phyloP scores from a whole-genome alignment of 2,113 vertebrate genomes.

The Pelvicachromis taeniatus region DNA sequence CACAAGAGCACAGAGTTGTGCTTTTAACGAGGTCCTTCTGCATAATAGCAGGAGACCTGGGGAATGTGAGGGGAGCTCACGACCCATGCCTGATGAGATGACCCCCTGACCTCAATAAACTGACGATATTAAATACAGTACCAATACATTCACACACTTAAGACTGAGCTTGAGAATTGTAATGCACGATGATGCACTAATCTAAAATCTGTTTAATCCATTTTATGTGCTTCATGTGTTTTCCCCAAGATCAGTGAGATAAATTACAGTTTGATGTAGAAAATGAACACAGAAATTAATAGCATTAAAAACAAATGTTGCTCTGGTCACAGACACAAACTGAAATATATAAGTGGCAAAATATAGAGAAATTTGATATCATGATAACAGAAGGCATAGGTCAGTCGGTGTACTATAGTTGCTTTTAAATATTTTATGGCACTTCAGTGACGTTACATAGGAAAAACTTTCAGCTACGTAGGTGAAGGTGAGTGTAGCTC shows the following conservation, averaged over 20 bases:
- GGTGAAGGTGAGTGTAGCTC: not conserved
- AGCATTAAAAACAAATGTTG: not conserved
- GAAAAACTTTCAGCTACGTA: not conserved
- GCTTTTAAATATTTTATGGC: not conserved
- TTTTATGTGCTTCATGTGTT: not conserved
- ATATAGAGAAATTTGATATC: not conserved
- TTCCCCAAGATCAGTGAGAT: not conserved
- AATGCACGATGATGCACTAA: not conserved
- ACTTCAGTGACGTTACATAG: not conserved
- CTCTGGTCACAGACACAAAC: not conserved
- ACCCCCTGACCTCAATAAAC: slow-evolving; percentile 21
- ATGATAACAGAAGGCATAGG: not conserved
- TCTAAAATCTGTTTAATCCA: not conserved
- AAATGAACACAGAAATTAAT: not conserved
- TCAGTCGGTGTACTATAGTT: not conserved
- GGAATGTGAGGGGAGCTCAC: not conserved
- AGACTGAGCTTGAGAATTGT: not conserved
- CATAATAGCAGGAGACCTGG: not conserved
- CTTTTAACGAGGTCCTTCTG: not conserved
- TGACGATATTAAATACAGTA: not conserved
- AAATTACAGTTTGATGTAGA: not conserved
- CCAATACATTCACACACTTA: not conserved
- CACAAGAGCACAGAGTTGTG: too few species aligned
- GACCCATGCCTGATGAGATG: slow-evolving; percentile 29
- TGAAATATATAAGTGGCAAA: not conserved